Base-by-base conservation (phyloP, 1,140 invertebrate genomes). In the Zophobas morio region DNA sequence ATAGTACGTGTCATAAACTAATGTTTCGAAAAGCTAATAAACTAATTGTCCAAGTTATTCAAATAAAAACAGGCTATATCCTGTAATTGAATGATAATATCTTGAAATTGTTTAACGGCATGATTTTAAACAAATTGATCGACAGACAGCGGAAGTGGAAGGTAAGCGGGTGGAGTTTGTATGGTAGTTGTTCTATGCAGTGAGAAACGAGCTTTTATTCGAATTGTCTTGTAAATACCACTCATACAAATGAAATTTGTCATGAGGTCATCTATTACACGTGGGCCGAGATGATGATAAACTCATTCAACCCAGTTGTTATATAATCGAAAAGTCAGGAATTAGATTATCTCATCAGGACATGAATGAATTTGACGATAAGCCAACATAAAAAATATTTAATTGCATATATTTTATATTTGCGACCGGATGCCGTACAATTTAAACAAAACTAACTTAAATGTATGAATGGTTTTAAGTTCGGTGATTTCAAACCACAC, bases 301-400 rank as follows among this genome's bases (percentile, higher is more conserved):
- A 63, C 74, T 66, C 60, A 66, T 63, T 75, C 42, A 51, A 54
- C 75, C 36, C 66, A 66, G 42, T 66, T 70, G 36, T 70, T 53
- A 76, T 70, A 63, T 76, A 76, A 76, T 76, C 63, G 75, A 56
- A 51, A 76, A 76, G 56, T 49, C 60, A 76, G 74, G 63, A 76
- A 76, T 76, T 76, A 54, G 63, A 70, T 76, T 76, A 76, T 70
- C 60, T 49, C 56, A 53, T 75, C 35, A 34, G 73, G 73, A 63
- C 73, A 63, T 63, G 51, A 72, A 72, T 72, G 51, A 72, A 72
- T 51, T 53, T 51, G 49, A 6, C 40, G 51, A 66, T 66, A 66
- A 66, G 32, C 60, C 40, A 32, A 33, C 5, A 53, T 1, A 1
- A 72, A 34, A 33, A 40, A 72, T 47, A 72, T 51, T 36, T 34